Base-by-base conservation (phyloP, 37 sponge, comb jelly and placozoan genomes). In the Aplysina aerophoba region DNA sequence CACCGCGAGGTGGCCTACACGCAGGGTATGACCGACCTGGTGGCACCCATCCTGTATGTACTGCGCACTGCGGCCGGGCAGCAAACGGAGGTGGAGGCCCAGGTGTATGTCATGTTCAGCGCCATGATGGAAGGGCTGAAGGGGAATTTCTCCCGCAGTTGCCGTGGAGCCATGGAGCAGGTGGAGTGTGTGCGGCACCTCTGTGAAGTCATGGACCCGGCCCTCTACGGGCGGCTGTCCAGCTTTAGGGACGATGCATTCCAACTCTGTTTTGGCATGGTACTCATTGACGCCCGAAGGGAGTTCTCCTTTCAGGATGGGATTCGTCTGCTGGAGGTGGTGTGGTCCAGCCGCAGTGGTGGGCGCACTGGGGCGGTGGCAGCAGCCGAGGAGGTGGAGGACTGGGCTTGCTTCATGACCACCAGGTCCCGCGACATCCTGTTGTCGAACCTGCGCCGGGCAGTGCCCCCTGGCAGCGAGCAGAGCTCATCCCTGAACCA, bases 11-110 rank as follows among this genome's bases (percentile, higher is more conserved):
- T 87, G 27, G 80, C 91, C 0, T 93, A 93, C 88, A 93, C 94
- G 0, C 94, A 93, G 80, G 94, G 94, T 2, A 93, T 93, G 94
- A 93, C 94, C 0, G 94, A 93, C 66, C 75, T 93, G 17, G 88
- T 90, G 55, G 88, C 89, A 17, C 94, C 94, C 0, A 75, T 93
- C 19, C 86, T 93, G n/a, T 93, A 83, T 81, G 88, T 90, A 25
- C 83, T 93, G 88, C 50, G 82, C 66, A 11, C 4, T 1, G 54
- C 44, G 4, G 50, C 6, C 6, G 8, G 50, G 50, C 37, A 22
- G 54, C 78, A 75, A 3, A 15, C 37, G 3, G 41, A 41, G 2
- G 34, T 79, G 4, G 94, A 93, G 73, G 88, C 84, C 2, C 91
- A 93, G 37, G 90, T 87, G 0, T 93, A 93, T 85, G 87, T 93